A percentile compares a stretch with the other conserved stretches of the same genome.
phyloP scores from a whole-genome alignment of 1,140 invertebrate species.

The Neodiprion fabricii region DNA sequence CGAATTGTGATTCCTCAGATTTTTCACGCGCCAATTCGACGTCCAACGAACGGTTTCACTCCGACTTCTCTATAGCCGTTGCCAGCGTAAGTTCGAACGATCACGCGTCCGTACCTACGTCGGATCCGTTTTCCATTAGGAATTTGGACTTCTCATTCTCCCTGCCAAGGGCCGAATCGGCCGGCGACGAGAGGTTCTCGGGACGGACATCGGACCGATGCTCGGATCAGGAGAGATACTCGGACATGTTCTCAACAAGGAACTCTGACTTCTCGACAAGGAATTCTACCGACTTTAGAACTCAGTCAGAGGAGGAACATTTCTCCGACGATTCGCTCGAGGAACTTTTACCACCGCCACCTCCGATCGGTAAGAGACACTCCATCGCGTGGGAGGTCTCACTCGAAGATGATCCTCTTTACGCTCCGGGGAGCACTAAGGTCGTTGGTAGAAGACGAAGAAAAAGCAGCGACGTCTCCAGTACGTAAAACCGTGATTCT shows the following conservation, averaged over 20 bases:
- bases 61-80: slow-evolving; percentile 58
- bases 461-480: slow-evolving; percentile 64
- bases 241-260: slow-evolving; percentile 55
- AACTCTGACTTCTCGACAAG: slow-evolving; percentile 56
- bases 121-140: slow-evolving; percentile 55
- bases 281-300: slow-evolving; percentile 58
- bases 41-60: slow-evolving; percentile 58
- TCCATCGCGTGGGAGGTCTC: slow-evolving; percentile 86
- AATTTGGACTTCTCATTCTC: slow-evolving; percentile 56
- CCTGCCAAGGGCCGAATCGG: slow-evolving; percentile 49
- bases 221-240: slow-evolving; percentile 47
- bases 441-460: slow-evolving; percentile 66
- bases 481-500: slow-evolving; percentile 43
- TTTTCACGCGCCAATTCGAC: slow-evolving; percentile 58
- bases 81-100: slow-evolving; percentile 58
- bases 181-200: slow-evolving; percentile 47
- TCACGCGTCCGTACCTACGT: slow-evolving; percentile 53
- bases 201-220: slow-evolving; percentile 49
- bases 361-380: slow-evolving; percentile 70
- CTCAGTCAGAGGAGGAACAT: slow-evolving; percentile 71
- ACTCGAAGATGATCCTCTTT: slow-evolving; percentile 72
- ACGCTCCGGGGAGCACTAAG: slow-evolving; percentile 77
- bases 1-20: slow-evolving; percentile 58
- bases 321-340: slow-evolving; percentile 86
- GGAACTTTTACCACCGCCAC: slow-evolving; percentile 70